phyloP scores from a whole-genome alignment of 2,113 vertebrate species.

The Isurus oxyrinchus region DNA sequence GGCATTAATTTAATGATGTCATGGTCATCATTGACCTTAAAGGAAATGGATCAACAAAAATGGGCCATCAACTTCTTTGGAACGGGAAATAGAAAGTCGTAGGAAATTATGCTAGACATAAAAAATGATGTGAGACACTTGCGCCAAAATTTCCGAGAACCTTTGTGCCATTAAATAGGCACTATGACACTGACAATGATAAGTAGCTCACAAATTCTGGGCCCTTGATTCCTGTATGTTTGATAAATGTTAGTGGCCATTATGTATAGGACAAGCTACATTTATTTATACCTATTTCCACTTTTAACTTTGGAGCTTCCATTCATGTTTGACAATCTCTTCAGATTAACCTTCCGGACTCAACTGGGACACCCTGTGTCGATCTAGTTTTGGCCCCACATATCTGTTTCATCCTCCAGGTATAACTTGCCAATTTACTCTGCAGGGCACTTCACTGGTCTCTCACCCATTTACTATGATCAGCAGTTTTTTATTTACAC shows the following conservation, averaged over 20 bases:
- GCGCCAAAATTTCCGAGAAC: neutral
- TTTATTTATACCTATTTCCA: neutral
- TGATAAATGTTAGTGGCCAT: neutral
- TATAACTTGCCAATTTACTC: neutral
- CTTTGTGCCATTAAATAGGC: neutral
- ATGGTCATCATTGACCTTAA: neutral
- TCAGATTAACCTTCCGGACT: neutral
- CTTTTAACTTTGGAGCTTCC: neutral
- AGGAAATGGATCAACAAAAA: neutral
- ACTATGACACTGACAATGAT: neutral
- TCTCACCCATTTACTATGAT: neutral
- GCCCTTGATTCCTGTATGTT: neutral
- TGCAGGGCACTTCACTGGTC: neutral
- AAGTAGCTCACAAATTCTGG: neutral
- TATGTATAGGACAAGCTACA: neutral
- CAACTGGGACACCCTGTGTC: neutral
- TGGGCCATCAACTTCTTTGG: neutral
- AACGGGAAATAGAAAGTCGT: neutral
- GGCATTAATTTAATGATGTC: neutral
- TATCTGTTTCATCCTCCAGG: neutral
- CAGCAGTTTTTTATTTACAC: neutral
- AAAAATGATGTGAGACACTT: neutral
- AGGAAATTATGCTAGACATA: neutral
- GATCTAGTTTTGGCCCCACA: neutral
- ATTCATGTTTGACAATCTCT: neutral